A percentile compares a stretch with the other conserved stretches of the same genome.
These are phyloP conservation scores for Sterrhoptilus dennistouni DNA, from an alignment of 2,113 vertebrate genomes.

Conservation along the genomic window DNA sequence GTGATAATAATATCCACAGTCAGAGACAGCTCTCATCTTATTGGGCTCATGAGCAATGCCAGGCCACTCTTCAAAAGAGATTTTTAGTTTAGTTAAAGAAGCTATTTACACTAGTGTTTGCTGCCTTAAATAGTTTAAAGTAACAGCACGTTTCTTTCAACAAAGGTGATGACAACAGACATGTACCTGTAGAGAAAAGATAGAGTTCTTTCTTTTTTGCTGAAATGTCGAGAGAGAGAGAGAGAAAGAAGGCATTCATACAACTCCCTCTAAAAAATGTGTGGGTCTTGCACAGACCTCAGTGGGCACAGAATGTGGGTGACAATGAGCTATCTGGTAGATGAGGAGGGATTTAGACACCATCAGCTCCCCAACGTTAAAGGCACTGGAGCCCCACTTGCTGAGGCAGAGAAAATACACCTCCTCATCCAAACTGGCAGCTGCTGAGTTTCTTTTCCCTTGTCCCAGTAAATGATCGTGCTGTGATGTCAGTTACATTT, in stretches of 20 bases:
- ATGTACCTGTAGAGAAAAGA: background rate
- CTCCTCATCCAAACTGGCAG: background rate
- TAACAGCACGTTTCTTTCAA: background rate
- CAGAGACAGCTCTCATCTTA: background rate
- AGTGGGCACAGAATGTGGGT: background rate
- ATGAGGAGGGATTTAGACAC: background rate
- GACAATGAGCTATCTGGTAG: background rate
- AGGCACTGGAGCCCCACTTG: background rate
- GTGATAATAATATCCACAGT: background rate
- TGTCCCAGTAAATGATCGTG: background rate
- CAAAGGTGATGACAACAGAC: background rate
- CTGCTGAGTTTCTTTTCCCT: background rate
- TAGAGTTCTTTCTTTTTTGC: background rate
- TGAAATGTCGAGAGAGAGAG: background rate
- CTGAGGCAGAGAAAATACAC: background rate
- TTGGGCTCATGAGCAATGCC: background rate
- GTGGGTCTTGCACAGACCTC: background rate
- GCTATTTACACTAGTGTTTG: background rate
- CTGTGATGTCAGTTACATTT: background rate
- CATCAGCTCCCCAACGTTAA: background rate
- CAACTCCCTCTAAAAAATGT: background rate
- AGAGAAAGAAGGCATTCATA: background rate
- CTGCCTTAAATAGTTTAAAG: background rate
- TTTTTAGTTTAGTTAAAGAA: background rate
- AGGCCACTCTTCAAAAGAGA: background rate